Evolutionary conservation across 2,797 vertebrate species (phyloP), one percentile per base, ranked within the genome.

Genomic region (Trachops cirrhosus): DNA sequence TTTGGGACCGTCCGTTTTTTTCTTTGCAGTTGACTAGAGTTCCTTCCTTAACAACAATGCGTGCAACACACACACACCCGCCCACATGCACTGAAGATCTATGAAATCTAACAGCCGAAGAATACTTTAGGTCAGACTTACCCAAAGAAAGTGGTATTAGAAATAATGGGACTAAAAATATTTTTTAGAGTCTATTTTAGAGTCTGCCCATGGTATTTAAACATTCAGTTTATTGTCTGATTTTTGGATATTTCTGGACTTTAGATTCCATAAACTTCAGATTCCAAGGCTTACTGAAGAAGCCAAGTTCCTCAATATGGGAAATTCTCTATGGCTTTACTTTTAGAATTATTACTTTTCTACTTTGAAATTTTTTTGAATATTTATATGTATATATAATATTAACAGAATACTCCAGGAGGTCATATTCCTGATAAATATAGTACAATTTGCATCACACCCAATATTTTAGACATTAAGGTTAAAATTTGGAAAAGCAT

Each of bases 261-360:
- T 97, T 86, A 96, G 73, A 93, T 96, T 96, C 86, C 41, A 94
- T 67, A 86, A 89, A 89, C 93, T 96, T 97, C 95, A 96, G 96
- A 96, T 94, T 86, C 89, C 97, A 97, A 96, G 96, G 96, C 85
- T 80, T 32, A 85, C 57, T 86, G 91, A 97, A 98, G 97, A 97
- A 98, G 95, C 77, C 97, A 95, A 96, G 80, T 91, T 97, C 96
- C 97, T 98, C 96, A 98, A 94, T 97, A 98, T 97, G 96, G 97
- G 93, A 97, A 98, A 97, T 83, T 96, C 93, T 97, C 96, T 88
- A 0, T 98, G 93, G 10, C 89, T 95, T 9, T 94, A 92, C 91
- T 96, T 96, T 97, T 93, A 96, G 52, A 34, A 64, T 80, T 87
- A 94, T 22, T 67, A 80, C 88, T 95, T 92, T 93, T 97, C 96